Conservation (phyloP, 2,888 invertebrate genomes). For the Drosophila stalkeri region DNA sequence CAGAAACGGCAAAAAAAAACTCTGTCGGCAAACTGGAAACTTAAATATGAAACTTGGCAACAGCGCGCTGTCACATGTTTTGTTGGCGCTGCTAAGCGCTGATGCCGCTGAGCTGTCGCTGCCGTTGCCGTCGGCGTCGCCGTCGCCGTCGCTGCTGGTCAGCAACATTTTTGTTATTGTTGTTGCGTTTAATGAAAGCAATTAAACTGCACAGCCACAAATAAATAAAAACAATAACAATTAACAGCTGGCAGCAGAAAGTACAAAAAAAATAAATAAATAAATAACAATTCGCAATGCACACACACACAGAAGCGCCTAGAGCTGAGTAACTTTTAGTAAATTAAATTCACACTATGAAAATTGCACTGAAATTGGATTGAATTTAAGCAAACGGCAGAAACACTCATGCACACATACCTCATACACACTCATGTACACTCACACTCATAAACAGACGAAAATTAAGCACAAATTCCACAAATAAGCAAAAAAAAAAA, state of each 20-base stretch:
- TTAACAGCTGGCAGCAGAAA: conserved; percentile 48
- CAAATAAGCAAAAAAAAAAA: conserved; percentile 57
- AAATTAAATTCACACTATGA: conserved; percentile 73
- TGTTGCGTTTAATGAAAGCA: conserved; percentile 68
- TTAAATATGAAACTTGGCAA: conserved; percentile 57
- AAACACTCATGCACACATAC: conserved; percentile 23
- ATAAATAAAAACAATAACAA: conserved; percentile 63
- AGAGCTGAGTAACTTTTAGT: conserved; percentile 51
- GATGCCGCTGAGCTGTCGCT: conserved; percentile 25
- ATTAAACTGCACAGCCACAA: conserved; percentile 74
- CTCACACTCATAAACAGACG: conserved; percentile 29
- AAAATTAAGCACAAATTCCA: conserved; percentile 79
- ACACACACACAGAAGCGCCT: conserved; percentile 15
- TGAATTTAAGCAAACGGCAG: conserved; percentile 71
- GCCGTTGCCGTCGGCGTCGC: conserved; percentile 28
- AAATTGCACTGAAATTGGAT: conserved; percentile 73
- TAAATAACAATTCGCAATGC: conserved; percentile 21
- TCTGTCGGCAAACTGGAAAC: conserved; percentile 61
- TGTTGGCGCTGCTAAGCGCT: conserved; percentile 22
- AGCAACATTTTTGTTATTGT: conserved; percentile 33
- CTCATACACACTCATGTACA: background rate
- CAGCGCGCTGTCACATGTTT: conserved; percentile 70
- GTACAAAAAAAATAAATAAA: conserved; percentile 19
- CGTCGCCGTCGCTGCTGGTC: conserved; percentile 31
- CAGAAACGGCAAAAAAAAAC: conserved; percentile 27